phyloP scores from a whole-genome alignment of 2,113 vertebrate genomes.

The Gyps fulvus region DNA sequence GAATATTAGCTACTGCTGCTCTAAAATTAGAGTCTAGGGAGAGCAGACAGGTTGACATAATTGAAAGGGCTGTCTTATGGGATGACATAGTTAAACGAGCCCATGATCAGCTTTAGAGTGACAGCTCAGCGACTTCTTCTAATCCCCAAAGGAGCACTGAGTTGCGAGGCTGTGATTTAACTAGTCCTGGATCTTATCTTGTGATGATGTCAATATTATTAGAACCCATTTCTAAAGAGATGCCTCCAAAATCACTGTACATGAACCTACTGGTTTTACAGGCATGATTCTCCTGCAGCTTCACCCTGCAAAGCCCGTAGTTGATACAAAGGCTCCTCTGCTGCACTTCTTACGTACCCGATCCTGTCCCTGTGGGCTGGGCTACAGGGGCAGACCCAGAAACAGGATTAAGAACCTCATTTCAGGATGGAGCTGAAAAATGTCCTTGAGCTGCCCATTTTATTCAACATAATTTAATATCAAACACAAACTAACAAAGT shows the following conservation, averaged over 20 bases:
- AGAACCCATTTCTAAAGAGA: slow-evolving; percentile 28
- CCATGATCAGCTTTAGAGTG: slow-evolving; percentile 64
- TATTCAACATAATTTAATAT: slow-evolving; percentile 71
- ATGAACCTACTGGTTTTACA: background rate
- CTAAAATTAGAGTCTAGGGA: slow-evolving; percentile 71
- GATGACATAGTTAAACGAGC: slow-evolving; percentile 68
- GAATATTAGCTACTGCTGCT: slow-evolving; percentile 69
- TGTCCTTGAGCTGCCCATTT: slow-evolving; percentile 59
- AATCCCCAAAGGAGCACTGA: slow-evolving; percentile 47
- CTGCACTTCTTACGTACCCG: background rate
- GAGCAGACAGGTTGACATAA: slow-evolving; percentile 70
- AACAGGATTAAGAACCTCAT: slow-evolving; percentile 33
- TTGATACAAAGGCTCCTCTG: background rate
- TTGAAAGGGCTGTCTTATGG: slow-evolving; percentile 69
- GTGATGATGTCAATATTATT: slow-evolving; percentile 52
- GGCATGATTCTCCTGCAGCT: background rate
- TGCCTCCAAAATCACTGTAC: slow-evolving; percentile 26
- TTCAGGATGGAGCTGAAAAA: slow-evolving; percentile 50
- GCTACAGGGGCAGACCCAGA: background rate
- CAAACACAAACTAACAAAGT: slow-evolving; percentile 69
- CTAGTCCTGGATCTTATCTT: slow-evolving; percentile 60
- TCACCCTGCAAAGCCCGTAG: background rate
- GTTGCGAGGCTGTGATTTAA: slow-evolving; percentile 51
- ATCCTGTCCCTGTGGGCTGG: background rate
- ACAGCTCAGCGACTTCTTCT: slow-evolving; percentile 57